A percentile compares a stretch with the other conserved stretches of the same genome.
These are phyloP conservation scores for Hemibagrus guttatus DNA, from an alignment of 2,797 vertebrate genomes.

Conservation along the genomic window DNA sequence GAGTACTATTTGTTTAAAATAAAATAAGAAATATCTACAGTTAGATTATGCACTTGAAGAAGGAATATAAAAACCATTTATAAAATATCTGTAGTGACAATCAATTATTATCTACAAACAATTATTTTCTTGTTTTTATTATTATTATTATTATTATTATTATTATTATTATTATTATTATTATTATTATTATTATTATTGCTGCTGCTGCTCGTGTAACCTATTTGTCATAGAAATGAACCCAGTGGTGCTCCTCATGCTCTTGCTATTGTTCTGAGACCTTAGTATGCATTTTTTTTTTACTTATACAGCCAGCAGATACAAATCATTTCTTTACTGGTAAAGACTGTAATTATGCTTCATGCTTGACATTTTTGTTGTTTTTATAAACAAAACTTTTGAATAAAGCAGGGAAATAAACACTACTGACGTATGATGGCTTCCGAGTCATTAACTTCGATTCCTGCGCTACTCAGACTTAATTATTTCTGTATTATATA, in stretches of 20 bases:
- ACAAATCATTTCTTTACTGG: no score
- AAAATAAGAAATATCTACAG: background rate
- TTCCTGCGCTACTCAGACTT: background rate
- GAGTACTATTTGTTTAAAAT: background rate
- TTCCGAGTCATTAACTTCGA: conserved; percentile 14
- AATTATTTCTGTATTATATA: conserved; percentile 6
- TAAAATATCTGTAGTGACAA: background rate
- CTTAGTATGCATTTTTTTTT: background rate
- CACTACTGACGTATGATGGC: background rate
- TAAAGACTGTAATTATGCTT: background rate
- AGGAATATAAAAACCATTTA: background rate
- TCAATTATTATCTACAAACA: background rate
- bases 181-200: background rate
- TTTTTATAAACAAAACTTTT: background rate
- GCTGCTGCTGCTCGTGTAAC: background rate
- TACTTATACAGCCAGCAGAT: background rate
- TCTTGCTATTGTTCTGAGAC: conserved; percentile 16
- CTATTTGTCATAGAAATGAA: background rate
- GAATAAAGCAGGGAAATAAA: background rate
- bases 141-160: background rate
- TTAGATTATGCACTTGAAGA: background rate
- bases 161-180: background rate
- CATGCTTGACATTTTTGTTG: no score
- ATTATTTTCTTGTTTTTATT: background rate
- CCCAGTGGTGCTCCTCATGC: background rate